Evolutionary conservation across 2,888 invertebrate genomes (phyloP).

Genomic region (Drosophila pseudotalamancana): DNA sequence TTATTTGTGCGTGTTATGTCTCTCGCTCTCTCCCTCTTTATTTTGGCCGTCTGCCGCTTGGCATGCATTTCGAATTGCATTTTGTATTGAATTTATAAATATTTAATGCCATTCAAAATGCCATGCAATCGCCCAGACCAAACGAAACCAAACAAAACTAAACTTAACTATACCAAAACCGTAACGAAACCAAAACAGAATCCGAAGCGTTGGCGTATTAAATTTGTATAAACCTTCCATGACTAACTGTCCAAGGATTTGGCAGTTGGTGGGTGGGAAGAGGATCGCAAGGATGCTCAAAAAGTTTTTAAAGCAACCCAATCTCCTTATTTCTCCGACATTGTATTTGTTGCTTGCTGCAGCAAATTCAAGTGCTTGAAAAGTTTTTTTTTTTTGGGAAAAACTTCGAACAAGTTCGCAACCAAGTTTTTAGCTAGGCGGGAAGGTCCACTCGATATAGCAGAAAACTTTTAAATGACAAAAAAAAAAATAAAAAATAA

Average conservation of each 20-base stretch:
- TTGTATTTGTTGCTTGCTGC: slow-evolving; percentile 25
- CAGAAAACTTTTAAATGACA: slow-evolving; percentile 17
- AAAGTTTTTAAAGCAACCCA: slow-evolving; percentile 27
- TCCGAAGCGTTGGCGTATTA: slow-evolving; percentile 58
- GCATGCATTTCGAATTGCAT: slow-evolving; percentile 80
- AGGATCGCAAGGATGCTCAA: slow-evolving; percentile 16
- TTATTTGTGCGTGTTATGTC: slow-evolving; percentile 6
- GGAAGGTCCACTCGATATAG: slow-evolving; percentile 18
- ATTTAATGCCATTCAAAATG: slow-evolving; percentile 81
- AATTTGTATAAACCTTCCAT: slow-evolving; percentile 62
- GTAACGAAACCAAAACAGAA: slow-evolving; percentile 19
- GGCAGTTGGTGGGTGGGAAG: background rate
- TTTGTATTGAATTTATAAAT: slow-evolving; percentile 84
- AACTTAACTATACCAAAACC: background rate
- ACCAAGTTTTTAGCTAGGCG: background rate
- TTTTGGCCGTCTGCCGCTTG: slow-evolving; percentile 72
- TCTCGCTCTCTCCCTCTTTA: background rate
- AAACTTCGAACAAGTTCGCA: slow-evolving; percentile 29
- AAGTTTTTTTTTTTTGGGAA: slow-evolving; percentile 25
- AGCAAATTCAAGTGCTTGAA: slow-evolving; percentile 49
- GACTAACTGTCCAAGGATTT: slow-evolving; percentile 68
- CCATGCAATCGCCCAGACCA: slow-evolving; percentile 65
- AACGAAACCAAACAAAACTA: slow-evolving; percentile 8
- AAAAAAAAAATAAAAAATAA: slow-evolving; percentile 2
- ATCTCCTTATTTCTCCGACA: background rate